Conservation (phyloP, 2,113 vertebrate genomes). For the Cathartes aura region DNA sequence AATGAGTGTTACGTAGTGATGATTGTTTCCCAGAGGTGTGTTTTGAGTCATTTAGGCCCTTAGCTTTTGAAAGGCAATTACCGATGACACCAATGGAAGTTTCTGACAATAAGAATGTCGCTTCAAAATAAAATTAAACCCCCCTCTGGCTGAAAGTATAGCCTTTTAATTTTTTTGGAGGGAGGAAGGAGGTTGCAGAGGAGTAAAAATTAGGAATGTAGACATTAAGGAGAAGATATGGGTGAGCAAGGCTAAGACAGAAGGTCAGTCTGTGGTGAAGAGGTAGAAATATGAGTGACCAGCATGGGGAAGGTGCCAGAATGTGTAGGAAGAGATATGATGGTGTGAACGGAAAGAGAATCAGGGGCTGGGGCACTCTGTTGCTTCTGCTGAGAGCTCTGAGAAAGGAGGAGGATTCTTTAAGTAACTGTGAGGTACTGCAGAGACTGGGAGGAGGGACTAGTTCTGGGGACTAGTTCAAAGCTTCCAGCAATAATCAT, state of each 20-base stretch:
- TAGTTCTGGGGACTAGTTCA: background rate
- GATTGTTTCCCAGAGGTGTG: background rate
- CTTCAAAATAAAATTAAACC: background rate
- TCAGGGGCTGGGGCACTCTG: background rate
- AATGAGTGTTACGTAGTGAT: fast-evolving
- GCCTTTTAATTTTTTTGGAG: background rate
- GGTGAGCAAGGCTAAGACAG: background rate
- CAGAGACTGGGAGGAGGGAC: background rate
- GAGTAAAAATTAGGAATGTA: background rate
- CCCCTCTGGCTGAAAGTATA: background rate
- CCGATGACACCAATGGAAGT: background rate
- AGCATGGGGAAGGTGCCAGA: background rate
- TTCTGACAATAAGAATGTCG: background rate
- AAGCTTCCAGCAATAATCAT: background rate
- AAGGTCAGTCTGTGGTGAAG: background rate
- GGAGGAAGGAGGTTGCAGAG: background rate
- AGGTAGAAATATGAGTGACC: background rate
- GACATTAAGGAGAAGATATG: background rate
- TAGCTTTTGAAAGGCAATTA: background rate
- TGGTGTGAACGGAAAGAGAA: background rate
- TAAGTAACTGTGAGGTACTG: background rate
- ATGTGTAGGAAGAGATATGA: background rate
- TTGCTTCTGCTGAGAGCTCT: background rate
- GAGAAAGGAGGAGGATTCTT: background rate
- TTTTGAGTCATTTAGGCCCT: background rate